Conservation (phyloP, 2,797 vertebrate species). For the Rhabdomys pumilio region DNA sequence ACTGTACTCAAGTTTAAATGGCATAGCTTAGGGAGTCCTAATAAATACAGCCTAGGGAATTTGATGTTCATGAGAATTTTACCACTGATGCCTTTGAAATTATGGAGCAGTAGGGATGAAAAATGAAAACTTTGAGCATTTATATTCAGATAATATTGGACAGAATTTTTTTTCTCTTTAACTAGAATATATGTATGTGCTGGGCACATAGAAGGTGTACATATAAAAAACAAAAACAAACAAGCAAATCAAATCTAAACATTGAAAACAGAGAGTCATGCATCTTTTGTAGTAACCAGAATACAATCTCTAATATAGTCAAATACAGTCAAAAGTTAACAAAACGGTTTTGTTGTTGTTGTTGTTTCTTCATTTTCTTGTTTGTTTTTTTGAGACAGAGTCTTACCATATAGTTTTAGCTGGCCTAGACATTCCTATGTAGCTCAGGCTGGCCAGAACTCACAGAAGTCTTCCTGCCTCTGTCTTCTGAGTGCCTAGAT, state of each 20-base stretch:
- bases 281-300: not conserved
- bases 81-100: not conserved
- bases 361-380: not conserved
- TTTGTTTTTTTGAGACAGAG: not conserved
- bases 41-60: not conserved
- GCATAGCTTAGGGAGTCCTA: not conserved
- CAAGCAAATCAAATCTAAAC: not conserved
- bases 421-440: not conserved
- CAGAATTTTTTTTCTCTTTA: conserved; percentile 18
- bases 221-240: not conserved
- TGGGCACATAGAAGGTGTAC: not conserved
- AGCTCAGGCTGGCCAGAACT: not conserved
- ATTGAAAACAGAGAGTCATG: not conserved
- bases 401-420: not conserved
- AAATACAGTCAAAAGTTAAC: conserved; percentile 4
- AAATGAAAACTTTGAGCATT: not conserved
- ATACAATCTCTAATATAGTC: not conserved
- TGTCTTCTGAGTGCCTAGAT: not conserved
- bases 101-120: not conserved
- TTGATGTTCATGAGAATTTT: not conserved
- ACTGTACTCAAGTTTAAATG: not conserved
- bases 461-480: not conserved
- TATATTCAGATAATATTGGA: not conserved
- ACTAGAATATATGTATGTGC: not conserved
- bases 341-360: not conserved